Base-by-base conservation (phyloP, 2,888 invertebrate species). In the Pharmacophagus antenor region DNA sequence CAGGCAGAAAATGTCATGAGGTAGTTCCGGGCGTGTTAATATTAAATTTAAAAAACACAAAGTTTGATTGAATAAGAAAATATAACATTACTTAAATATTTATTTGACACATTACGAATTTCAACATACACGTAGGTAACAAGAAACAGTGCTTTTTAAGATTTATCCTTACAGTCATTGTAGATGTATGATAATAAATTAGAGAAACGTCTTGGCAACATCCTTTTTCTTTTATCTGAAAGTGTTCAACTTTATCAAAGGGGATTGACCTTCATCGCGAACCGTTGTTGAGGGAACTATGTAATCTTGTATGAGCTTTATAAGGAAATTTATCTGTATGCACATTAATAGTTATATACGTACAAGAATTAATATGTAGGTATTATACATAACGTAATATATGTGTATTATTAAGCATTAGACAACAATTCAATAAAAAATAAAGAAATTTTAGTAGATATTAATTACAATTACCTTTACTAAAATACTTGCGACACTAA, bases 201-300 rank as follows among this genome's bases (percentile, higher is more conserved):
- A 52, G 47, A 58, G 51, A 47, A 58, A 53, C 53, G 53, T 58
- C 48, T 41, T 23, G 42, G 31, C 23, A 20, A 53, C 58, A 58
- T 58, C 41, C 53, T 54, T 59, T 49, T 54, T 49, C 44, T 54
- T 54, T 59, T 59, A 59, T 59, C 59, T 59, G 37, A 48, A 58
- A 47, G 47, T 53, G 47, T 53, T 41, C 52, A 53, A 47, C 58
- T 58, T 58, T 59, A 59, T 59, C 59, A 54, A 53, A 54, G 59
- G 54, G 54, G 54, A 59, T 54, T 55, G 59, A 59, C 54, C 54
- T 54, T 42, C 31, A 54, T 22, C 25, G 48, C 25, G 44, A 27
- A 47, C 53, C 48, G 25, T 48, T 41, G 42, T 42, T 15, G 42
- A 49, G 23, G 18, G 21, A 48, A 48, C 58, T 15, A 21, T 47